Evolutionary conservation across 2,113 vertebrate species (phyloP).

Genomic region (Coptodon bakossiorum): DNA sequence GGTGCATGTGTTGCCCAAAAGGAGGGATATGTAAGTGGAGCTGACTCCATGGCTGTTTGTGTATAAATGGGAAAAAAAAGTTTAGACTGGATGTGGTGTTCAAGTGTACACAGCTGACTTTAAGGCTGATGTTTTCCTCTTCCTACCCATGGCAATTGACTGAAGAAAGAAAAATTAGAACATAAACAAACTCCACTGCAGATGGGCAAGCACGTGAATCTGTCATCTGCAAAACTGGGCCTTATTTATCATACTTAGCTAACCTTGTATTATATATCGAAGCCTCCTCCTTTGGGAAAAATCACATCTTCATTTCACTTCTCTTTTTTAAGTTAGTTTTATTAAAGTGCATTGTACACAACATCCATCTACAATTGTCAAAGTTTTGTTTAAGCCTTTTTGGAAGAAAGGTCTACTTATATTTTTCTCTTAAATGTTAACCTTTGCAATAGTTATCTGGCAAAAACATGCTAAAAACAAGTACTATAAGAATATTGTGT

Average conservation of each 20-base stretch:
- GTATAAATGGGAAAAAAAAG: not conserved
- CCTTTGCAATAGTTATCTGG: not conserved
- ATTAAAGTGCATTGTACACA: not conserved
- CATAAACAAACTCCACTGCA: conserved; percentile 11
- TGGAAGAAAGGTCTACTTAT: not conserved
- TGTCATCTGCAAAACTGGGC: not conserved
- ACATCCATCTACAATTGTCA: not conserved
- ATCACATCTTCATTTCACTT: not conserved
- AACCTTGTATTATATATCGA: not conserved
- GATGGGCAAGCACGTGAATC: not conserved
- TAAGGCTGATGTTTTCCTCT: not conserved
- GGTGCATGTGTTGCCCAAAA: not conserved
- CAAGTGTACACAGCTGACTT: conserved; percentile 50
- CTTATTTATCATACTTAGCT: not conserved
- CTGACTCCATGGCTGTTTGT: not conserved
- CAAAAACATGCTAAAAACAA: not conserved
- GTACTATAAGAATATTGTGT: not conserved
- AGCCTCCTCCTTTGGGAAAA: not conserved
- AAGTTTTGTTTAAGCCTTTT: not conserved
- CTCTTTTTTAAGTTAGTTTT: not conserved
- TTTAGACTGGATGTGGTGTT: not conserved
- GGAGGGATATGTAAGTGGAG: not conserved
- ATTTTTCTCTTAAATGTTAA: not conserved
- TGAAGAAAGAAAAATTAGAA: not conserved
- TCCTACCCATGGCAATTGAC: not conserved